Evolutionary conservation across 2,797 vertebrate genomes (phyloP).

Genomic region (Mus caroli): DNA sequence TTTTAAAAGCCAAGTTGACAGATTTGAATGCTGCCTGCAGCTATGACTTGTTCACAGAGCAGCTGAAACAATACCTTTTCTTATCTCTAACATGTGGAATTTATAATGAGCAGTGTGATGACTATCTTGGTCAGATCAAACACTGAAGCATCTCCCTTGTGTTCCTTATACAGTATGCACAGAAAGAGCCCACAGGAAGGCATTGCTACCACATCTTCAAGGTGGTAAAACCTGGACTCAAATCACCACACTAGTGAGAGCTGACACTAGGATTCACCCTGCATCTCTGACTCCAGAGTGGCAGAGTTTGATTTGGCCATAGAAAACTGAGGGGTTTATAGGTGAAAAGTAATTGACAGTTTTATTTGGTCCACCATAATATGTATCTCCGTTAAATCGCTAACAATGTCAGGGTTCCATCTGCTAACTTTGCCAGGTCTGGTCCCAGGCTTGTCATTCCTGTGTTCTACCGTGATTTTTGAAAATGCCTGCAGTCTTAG

Average conservation of each 20-base stretch:
- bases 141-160: neutral
- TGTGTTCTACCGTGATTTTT: neutral
- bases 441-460: neutral
- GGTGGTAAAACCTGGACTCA: neutral
- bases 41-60: neutral
- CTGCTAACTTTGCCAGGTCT: neutral
- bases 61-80: neutral
- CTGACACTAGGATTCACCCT: neutral
- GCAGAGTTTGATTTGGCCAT: neutral
- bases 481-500: slow-evolving; percentile 14
- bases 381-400: neutral
- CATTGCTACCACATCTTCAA: neutral
- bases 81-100: neutral
- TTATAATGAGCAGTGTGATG: neutral
- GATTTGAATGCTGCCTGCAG: neutral
- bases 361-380: neutral
- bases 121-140: neutral
- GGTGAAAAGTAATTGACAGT: neutral
- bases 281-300: neutral
- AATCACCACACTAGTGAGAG: neutral
- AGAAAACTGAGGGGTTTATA: neutral
- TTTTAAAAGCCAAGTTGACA: neutral
- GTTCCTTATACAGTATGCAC: neutral
- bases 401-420: neutral
- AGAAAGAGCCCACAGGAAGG: neutral